Evolutionary conservation across 2,797 vertebrate species (phyloP).

Genomic region (Hafferia zeledoni): DNA sequence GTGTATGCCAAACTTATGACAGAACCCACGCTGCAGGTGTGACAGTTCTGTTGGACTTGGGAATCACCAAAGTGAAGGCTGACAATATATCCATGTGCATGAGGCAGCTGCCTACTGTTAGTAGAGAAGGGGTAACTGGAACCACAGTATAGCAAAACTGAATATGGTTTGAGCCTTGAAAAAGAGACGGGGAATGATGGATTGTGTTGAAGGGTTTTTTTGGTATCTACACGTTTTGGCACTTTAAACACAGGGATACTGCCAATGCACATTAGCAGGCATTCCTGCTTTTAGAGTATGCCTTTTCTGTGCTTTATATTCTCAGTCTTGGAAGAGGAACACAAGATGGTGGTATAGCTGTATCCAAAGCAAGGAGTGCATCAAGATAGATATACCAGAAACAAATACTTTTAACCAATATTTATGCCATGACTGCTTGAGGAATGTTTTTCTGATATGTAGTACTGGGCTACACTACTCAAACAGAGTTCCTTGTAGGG

Average conservation of each 20-base stretch:
- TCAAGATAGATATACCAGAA: background rate
- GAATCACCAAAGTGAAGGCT: background rate
- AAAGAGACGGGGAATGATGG: background rate
- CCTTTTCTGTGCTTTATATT: background rate
- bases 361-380: background rate
- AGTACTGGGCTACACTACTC: background rate
- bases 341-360: background rate
- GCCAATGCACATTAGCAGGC: background rate
- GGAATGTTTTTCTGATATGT: background rate
- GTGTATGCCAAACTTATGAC: background rate
- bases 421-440: background rate
- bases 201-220: background rate
- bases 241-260: background rate
- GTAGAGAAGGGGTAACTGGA: background rate
- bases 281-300: background rate
- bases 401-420: background rate
- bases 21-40: background rate
- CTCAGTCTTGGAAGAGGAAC: background rate
- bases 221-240: background rate
- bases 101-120: background rate
- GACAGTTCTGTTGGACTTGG: background rate
- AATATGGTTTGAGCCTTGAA: background rate
- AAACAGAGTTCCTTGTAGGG: background rate
- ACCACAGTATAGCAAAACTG: background rate
- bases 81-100: fast-evolving